phyloP scores from a whole-genome alignment of 2,888 invertebrate genomes.

The Agrochola lychnidis region DNA sequence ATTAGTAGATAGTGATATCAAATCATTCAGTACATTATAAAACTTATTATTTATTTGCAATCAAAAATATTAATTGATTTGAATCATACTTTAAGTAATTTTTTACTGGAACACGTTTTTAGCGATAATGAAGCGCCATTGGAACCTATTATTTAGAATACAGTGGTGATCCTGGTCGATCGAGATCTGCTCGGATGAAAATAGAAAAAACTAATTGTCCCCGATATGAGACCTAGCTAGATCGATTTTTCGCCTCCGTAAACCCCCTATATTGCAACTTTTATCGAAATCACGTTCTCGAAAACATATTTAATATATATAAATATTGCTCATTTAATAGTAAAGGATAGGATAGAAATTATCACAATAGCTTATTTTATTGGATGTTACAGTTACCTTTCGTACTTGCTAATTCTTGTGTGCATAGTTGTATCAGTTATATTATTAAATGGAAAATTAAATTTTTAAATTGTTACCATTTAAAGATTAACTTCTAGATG shows the following conservation, averaged over 20 bases:
- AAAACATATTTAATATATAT: no score
- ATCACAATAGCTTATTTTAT: neutral
- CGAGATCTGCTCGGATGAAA: no score
- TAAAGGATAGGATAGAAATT: no score
- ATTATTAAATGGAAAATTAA: no score
- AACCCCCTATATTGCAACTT: no score
- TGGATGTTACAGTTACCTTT: neutral
- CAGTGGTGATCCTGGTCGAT: no score
- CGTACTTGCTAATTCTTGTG: neutral
- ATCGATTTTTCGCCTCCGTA: no score
- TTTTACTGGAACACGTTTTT: slow-evolving; percentile 8
- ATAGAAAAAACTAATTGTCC: no score
- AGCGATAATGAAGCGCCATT: neutral
- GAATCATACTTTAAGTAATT: neutral
- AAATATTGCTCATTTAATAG: no score
- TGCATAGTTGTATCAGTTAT: neutral
- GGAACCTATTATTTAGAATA: neutral
- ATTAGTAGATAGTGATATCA: neutral
- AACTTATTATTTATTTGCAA: neutral
- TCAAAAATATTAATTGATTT: neutral
- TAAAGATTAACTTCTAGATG: neutral
- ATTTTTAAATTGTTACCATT: no score
- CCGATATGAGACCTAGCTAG: no score
- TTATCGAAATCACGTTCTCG: no score
- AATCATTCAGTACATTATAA: neutral